Evolutionary conservation across 2,113 vertebrate genomes (phyloP), one percentile per base, ranked within the genome.

Genomic region (Coryphaenoides rupestris): DNA sequence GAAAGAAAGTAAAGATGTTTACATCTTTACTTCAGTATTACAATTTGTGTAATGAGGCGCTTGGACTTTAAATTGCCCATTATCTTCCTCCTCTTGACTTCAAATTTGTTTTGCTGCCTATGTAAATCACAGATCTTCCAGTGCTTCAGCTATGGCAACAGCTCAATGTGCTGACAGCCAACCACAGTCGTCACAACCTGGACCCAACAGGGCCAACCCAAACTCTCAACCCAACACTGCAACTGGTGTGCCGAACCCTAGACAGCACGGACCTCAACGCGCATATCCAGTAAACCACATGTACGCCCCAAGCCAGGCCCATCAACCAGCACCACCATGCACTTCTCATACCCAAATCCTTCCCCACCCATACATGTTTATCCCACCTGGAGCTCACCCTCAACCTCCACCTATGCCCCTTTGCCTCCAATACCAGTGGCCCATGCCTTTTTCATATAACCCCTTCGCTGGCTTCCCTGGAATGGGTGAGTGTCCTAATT

Each of bases 381-480:
- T 84, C 24, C 33, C 33, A 13, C 33, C 33, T 12, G 33, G 9
- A 40, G 79, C 66, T 6, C 46, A 73, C 9, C 72, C 68, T 0
- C 77, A 65, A 14, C 46, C 75, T 10, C 74, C 69, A 1, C 78
- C 65, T 14, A 68, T 65, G n/a, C 74, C 80, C 0, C 77, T 66
- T 28, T 69, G 81, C 17, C 54, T 83, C 19, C 78, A 76, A 0
- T 87, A 79, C 67, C 86, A 84, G 65, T 88, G 83, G 84, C 79
- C 83, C 23, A 64, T 82, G 69, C 78, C 82, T 46, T 75, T 84
- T 21, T 46, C 72, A 1, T 86, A 74, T 59, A 77, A 80, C 52
- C 78, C 83, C 1, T 84, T 77, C 60, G 0, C 58, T 7, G 70
- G 73, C 50, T 84, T 86, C 47, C 81, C 81, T 64, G 66, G 74